phyloP scores from a whole-genome alignment of 1,140 invertebrate species.

The Platyscapa corneri region DNA sequence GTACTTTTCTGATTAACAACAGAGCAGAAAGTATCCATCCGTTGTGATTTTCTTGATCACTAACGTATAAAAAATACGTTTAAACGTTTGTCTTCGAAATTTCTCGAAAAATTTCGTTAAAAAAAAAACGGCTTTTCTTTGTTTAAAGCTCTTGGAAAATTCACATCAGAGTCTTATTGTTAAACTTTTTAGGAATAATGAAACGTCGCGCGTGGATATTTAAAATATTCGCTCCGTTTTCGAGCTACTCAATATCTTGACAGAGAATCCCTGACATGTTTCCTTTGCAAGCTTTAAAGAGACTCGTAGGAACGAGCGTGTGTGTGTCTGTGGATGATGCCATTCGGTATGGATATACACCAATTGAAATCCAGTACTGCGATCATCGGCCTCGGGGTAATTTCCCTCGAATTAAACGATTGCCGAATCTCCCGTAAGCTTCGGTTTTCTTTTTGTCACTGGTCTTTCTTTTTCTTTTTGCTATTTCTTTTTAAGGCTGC shows the following conservation, averaged over 20 bases:
- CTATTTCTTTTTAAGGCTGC: too few relatives aligned
- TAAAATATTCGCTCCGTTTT: conserved; percentile 44
- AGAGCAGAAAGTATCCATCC: too few relatives aligned
- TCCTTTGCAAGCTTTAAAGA: neutral
- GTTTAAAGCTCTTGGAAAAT: neutral
- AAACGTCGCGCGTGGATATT: conserved; percentile 3
- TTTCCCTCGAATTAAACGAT: neutral
- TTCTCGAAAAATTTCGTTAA: neutral
- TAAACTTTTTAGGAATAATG: neutral
- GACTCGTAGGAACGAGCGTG: neutral
- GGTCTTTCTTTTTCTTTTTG: too few relatives aligned
- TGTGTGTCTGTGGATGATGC: neutral
- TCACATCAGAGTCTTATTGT: neutral
- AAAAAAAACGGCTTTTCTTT: neutral
- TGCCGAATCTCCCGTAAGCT: neutral
- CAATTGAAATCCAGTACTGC: too few relatives aligned
- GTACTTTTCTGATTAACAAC: too few relatives aligned
- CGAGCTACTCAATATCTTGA: neutral
- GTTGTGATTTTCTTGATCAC: too few relatives aligned
- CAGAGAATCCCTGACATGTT: neutral
- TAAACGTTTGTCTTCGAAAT: neutral
- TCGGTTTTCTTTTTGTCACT: too few relatives aligned
- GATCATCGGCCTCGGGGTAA: neutral
- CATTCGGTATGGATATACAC: too few relatives aligned
- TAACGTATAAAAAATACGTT: neutral